phyloP scores from a whole-genome alignment of 2,888 invertebrate genomes.

The Chrysolina haemoptera region DNA sequence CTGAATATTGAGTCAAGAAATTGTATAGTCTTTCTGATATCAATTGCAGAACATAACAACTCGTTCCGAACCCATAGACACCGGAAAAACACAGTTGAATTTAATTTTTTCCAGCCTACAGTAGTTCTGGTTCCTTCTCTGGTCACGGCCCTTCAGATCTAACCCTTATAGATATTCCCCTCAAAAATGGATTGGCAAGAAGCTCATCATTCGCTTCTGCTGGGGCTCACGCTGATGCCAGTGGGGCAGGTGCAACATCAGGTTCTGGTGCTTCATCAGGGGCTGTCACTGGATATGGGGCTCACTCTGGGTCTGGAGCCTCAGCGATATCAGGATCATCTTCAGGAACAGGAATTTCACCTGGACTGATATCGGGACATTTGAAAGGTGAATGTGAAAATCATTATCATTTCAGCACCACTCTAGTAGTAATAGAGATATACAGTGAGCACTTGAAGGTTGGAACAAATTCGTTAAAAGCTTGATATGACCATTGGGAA shows the following conservation, averaged over 20 bases:
- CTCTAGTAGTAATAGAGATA: no score
- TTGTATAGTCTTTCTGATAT: no score
- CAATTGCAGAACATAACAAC: no score
- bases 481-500: no score
- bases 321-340: conserved; percentile 28
- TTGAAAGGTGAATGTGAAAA: background rate
- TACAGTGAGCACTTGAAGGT: no score
- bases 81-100: no score
- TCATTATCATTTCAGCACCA: no score
- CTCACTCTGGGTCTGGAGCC: conserved; percentile 23
- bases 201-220: conserved; percentile 31
- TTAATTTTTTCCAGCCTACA: conserved; percentile 47
- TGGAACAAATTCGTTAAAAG: no score
- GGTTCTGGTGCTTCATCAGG: conserved; percentile 41
- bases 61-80: no score
- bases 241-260: conserved; percentile 38
- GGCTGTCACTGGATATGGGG: conserved; percentile 40
- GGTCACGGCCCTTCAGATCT: conserved; percentile 27
- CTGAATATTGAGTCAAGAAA: no score
- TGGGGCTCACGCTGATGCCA: conserved; percentile 29
- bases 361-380: conserved; percentile 5
- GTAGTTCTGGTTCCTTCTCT: conserved; percentile 52
- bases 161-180: conserved; percentile 26
- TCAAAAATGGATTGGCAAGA: conserved; percentile 32
- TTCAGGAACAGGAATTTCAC: conserved; percentile 26